These are phyloP conservation scores for Oegoconia quadripuncta DNA, from an alignment of 2,888 invertebrate genomes.

Conservation along the genomic window DNA sequence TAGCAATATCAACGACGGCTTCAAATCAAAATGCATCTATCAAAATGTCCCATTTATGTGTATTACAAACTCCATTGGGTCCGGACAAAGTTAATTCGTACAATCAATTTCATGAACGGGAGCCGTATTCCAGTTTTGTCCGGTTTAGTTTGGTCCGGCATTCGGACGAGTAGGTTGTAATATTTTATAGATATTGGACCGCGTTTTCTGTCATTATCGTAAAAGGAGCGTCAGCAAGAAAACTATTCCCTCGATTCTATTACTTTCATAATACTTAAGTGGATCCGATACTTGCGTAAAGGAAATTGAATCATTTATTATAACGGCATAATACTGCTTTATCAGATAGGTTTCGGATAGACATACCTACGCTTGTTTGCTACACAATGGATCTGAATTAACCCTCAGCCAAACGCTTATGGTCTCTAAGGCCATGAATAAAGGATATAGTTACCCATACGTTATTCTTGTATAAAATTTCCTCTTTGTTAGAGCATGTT, in stretches of 20 bases:
- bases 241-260: constrained; percentile 74
- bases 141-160: constrained; percentile 29
- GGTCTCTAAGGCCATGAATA: constrained; percentile 3
- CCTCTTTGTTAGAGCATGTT: neutral
- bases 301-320: constrained; percentile 78
- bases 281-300: constrained; percentile 73
- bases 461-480: constrained; percentile 2
- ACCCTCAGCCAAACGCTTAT: constrained; percentile 23
- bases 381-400: constrained; percentile 38
- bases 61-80: constrained; percentile 29
- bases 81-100: constrained; percentile 56
- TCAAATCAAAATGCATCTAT: neutral
- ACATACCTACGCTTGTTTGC: constrained; percentile 60
- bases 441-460: constrained; percentile 1
- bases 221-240: constrained; percentile 78
- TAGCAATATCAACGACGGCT: too few relatives aligned
- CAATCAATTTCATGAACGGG: constrained; percentile 51
- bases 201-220: constrained; percentile 75
- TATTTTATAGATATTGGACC: constrained; percentile 78
- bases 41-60: constrained; percentile 16
- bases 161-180: constrained; percentile 43
- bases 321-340: constrained; percentile 69
- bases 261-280: constrained; percentile 78
- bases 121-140: constrained; percentile 27
- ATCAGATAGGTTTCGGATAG: constrained; percentile 68